phyloP scores from a whole-genome alignment of 2,113 vertebrate genomes.

The Brachyistius frenatus region DNA sequence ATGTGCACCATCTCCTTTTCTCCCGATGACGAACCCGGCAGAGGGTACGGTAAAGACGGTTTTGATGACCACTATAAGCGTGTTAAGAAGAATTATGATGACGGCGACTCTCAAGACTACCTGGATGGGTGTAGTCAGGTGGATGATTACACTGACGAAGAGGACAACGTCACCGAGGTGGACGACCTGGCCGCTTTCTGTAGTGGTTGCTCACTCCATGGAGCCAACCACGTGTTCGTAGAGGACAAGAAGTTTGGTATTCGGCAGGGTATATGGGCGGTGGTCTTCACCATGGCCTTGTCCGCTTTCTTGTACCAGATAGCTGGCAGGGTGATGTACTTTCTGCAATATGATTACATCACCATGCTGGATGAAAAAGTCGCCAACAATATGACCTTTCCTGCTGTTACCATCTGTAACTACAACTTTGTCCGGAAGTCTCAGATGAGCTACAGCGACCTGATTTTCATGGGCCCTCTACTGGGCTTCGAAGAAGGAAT shows the following conservation, averaged over 20 bases:
- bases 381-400: slow-evolving; percentile 88
- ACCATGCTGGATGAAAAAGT: slow-evolving; percentile 90
- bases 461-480: slow-evolving; percentile 92
- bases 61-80: slow-evolving; percentile 83
- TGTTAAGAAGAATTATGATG: slow-evolving; percentile 66
- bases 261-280: slow-evolving; percentile 89
- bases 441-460: slow-evolving; percentile 90
- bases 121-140: slow-evolving; percentile 74
- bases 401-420: slow-evolving; percentile 94
- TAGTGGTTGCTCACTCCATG: slow-evolving; percentile 90
- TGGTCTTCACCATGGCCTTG: slow-evolving; percentile 90
- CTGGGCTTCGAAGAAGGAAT: slow-evolving; percentile 89
- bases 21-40: slow-evolving; percentile 83
- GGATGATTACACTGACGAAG: slow-evolving; percentile 70
- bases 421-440: slow-evolving; percentile 90
- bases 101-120: slow-evolving; percentile 68
- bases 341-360: slow-evolving; percentile 89
- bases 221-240: slow-evolving; percentile 92
- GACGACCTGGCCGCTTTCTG: slow-evolving; percentile 89
- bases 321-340: slow-evolving; percentile 89
- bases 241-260: slow-evolving; percentile 86
- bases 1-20: slow-evolving; percentile 96
- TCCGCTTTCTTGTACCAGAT: slow-evolving; percentile 92
- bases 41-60: slow-evolving; percentile 60
- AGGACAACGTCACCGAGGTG: slow-evolving; percentile 63